Evolutionary conservation across 2,888 invertebrate species (phyloP).

Genomic region (Aspidapion aeneum): DNA sequence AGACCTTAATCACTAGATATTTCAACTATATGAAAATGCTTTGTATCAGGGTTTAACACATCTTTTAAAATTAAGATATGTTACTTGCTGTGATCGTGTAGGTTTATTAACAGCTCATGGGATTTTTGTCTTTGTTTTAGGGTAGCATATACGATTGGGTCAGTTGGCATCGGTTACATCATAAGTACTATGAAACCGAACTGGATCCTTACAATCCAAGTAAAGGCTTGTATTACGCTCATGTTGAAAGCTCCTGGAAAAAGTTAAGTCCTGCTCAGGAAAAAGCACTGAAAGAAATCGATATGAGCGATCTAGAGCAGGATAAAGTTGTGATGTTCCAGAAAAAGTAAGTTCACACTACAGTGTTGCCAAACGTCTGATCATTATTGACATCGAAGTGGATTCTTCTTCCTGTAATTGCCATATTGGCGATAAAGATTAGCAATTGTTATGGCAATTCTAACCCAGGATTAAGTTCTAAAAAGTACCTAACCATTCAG

Average conservation of each 20-base stretch:
- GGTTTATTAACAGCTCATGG: no score
- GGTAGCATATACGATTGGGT: conserved; percentile 86
- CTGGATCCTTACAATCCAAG: conserved; percentile 78
- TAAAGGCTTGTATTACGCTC: conserved; percentile 78
- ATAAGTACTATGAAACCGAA: conserved; percentile 71
- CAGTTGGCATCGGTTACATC: conserved; percentile 75
- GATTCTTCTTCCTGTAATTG: no score
- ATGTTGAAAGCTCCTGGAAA: conserved; percentile 67
- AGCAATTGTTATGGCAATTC: no score
- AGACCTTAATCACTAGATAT: no score
- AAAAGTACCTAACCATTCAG: no score
- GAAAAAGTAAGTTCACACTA: conserved; percentile 56
- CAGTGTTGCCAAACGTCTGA: background rate
- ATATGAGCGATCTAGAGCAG: conserved; percentile 73
- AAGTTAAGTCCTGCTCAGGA: conserved; percentile 63
- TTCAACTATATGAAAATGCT: no score
- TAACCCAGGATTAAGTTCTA: no score
- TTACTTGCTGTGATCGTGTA: no score
- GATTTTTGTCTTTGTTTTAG: no score
- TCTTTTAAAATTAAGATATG: no score
- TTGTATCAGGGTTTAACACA: no score
- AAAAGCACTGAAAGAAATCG: conserved; percentile 61
- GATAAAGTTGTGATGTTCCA: conserved; percentile 82
- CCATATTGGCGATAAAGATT: no score
- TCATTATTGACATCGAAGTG: background rate